Conservation (phyloP, 2,888 invertebrate genomes). For the Allygus modestus region DNA sequence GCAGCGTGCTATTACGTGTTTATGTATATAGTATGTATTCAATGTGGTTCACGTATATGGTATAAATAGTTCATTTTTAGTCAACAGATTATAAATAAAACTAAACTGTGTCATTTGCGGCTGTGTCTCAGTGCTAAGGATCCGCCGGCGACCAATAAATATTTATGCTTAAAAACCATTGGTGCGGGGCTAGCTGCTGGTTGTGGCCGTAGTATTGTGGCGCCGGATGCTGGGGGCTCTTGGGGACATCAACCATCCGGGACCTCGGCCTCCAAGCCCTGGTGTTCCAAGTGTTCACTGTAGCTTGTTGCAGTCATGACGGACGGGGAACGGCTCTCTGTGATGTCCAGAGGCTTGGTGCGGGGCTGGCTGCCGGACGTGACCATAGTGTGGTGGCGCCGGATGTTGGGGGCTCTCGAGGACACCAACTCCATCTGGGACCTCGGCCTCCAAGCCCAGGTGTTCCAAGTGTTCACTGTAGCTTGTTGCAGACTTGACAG, state of each 20-base stretch:
- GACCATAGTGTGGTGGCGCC: conserved; percentile 95
- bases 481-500: conserved; percentile 63
- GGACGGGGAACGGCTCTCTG: conserved; percentile 73
- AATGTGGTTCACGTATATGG: no score
- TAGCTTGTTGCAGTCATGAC: conserved; percentile 64
- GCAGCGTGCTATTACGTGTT: no score
- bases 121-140: no score
- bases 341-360: conserved; percentile 90
- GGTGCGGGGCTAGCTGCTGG: conserved; percentile 95
- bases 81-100: no score
- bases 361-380: conserved; percentile 97
- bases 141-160: no score
- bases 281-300: no score
- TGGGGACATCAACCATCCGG: conserved; percentile 93
- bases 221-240: conserved; percentile 95
- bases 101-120: no score
- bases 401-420: conserved; percentile 95
- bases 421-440: conserved; percentile 93
- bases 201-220: conserved; percentile 97
- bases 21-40: no score
- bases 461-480: no score
- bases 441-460: conserved; percentile 90
- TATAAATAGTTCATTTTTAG: no score
- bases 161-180: no score
- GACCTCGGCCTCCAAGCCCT: conserved; percentile 92